Conservation (phyloP, 1,140 invertebrate species). For the Zophobas atratus region DNA sequence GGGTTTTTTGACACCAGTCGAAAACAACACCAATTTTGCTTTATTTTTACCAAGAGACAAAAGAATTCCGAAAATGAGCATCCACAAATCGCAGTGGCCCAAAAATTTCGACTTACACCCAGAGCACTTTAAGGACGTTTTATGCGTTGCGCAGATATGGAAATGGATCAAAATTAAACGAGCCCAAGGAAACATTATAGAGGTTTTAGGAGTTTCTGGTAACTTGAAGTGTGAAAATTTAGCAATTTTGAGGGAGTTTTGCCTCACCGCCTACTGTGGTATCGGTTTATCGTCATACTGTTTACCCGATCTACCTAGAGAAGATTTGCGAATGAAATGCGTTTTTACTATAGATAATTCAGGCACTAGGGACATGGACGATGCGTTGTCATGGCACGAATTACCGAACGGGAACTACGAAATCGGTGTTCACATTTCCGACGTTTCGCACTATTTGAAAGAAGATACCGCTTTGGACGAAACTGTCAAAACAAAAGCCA, state of each 20-base stretch:
- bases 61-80: slow-evolving; percentile 79
- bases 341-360: slow-evolving; percentile 95
- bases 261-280: slow-evolving; percentile 76
- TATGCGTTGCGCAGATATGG: slow-evolving; percentile 81
- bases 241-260: slow-evolving; percentile 84
- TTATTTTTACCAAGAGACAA: slow-evolving; percentile 82
- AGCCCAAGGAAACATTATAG: slow-evolving; percentile 76
- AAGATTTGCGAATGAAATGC: slow-evolving; percentile 85
- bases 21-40: slow-evolving; percentile 71
- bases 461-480: slow-evolving; percentile 83
- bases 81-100: slow-evolving; percentile 76
- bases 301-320: slow-evolving; percentile 65
- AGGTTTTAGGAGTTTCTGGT: slow-evolving; percentile 80
- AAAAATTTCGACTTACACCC: slow-evolving; percentile 72
- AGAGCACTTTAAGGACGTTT: slow-evolving; percentile 71
- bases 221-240: slow-evolving; percentile 84
- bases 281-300: no score
- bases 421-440: slow-evolving; percentile 95
- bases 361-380: slow-evolving; percentile 93
- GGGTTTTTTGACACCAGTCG: slow-evolving; percentile 74
- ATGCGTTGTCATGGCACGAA: slow-evolving; percentile 88
- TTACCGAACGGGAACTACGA: slow-evolving; percentile 82
- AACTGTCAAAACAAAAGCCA: slow-evolving; percentile 71
- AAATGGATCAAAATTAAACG: slow-evolving; percentile 77
- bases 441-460: slow-evolving; percentile 87